Conservation (phyloP, 2,888 invertebrate genomes). For the Melieria crassipennis region DNA sequence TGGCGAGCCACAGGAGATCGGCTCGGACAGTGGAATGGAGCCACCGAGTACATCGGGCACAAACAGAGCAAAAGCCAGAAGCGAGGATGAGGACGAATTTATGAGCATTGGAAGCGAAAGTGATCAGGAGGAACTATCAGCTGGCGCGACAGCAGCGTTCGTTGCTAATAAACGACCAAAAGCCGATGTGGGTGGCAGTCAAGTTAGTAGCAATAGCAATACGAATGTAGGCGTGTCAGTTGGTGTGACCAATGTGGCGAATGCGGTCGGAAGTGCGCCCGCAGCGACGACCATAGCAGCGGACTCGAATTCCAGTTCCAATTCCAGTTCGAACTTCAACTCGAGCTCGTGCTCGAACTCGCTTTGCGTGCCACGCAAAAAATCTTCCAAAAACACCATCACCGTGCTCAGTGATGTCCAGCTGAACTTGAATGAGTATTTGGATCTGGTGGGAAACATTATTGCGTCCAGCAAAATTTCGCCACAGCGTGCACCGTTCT, state of each 20-base stretch:
- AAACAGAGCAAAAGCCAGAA: background rate
- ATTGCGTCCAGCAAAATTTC: conserved; percentile 62
- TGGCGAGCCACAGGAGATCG: background rate
- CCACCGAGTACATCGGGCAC: conserved; percentile 16
- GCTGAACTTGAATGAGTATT: conserved; percentile 63
- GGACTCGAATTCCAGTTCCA: conserved; percentile 15
- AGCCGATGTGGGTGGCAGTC: conserved; percentile 27
- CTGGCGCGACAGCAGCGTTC: conserved; percentile 7
- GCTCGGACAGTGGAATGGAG: conserved; percentile 44
- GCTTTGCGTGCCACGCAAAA: conserved; percentile 36
- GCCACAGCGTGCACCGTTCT: conserved; percentile 49
- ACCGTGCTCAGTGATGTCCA: conserved; percentile 66
- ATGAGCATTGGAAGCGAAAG: conserved; percentile 46
- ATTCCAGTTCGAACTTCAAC: conserved; percentile 25
- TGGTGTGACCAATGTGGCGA: background rate
- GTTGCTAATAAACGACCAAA: background rate
- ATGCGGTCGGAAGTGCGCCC: background rate
- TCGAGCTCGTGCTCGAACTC: conserved; percentile 39
- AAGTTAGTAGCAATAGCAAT: conserved; percentile 13
- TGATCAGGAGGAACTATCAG: background rate
- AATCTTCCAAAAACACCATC: conserved; percentile 57
- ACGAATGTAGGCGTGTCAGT: background rate
- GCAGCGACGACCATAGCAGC: conserved; percentile 3
- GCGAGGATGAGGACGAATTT: conserved; percentile 51
- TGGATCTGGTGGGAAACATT: conserved; percentile 64